phyloP scores from a whole-genome alignment of 2,888 invertebrate genomes.

The Dicycla oo region DNA sequence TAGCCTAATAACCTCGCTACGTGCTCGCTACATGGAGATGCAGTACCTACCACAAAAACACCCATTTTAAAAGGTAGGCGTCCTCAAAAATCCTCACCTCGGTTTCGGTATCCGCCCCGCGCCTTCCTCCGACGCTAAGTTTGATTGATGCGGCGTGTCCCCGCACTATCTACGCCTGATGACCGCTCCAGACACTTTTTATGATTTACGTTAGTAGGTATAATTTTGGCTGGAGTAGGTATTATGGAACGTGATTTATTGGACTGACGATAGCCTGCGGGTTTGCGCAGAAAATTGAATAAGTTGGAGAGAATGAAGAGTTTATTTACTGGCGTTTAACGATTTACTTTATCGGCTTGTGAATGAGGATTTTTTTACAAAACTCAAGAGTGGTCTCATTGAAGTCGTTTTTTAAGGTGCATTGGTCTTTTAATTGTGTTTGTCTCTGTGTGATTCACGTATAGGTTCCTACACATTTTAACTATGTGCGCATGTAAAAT shows the following conservation, averaged over 20 bases:
- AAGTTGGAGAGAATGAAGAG: conserved; percentile 12
- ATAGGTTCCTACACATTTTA: neutral
- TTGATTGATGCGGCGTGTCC: conserved; percentile 73
- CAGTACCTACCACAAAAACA: neutral
- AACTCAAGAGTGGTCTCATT: neutral
- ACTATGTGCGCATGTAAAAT: no score
- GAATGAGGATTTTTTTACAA: neutral
- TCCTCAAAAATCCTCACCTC: conserved; percentile 10
- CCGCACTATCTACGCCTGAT: conserved; percentile 63
- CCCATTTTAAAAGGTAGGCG: conserved; percentile 3
- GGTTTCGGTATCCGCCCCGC: conserved; percentile 33
- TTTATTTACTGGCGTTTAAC: conserved; percentile 20
- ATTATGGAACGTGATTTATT: conserved; percentile 69
- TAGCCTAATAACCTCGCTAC: no score
- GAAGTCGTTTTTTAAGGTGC: neutral
- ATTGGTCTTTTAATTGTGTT: neutral
- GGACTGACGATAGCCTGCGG: conserved; percentile 38
- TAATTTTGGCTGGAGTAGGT: conserved; percentile 61
- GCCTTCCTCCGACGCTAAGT: conserved; percentile 65
- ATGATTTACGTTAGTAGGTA: conserved; percentile 67
- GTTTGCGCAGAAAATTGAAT: conserved; percentile 37
- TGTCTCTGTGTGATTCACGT: neutral
- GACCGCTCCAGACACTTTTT: conserved; percentile 66
- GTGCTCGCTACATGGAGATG: no score
- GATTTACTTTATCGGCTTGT: neutral